Base-by-base conservation (phyloP, 2,888 invertebrate species). In the Danaus chrysippus region DNA sequence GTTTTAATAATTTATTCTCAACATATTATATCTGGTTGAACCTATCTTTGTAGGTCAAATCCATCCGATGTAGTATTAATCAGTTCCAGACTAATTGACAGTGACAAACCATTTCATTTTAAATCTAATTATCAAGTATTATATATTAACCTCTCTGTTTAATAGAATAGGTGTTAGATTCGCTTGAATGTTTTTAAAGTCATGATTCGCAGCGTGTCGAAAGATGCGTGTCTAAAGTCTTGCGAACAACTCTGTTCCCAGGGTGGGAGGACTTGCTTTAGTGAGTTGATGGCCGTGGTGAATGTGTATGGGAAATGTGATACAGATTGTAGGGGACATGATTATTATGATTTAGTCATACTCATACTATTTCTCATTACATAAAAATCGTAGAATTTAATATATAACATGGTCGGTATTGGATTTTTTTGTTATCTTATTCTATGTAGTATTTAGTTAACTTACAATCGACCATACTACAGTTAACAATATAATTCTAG, bases 191-290 rank as follows among this genome's bases (percentile, higher is more conserved):
- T 60, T 59, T 62, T 42, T 54, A 23, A 19, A 13, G 13, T 53
- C 46, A 62, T 56, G 46, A 23, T 54, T 66, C 63, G 60, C 63
- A 74, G 83, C 82, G 81, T 77, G 68, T 69, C 84, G 67, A 78
- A 83, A 70, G 61, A 55, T 23, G 75, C 82, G 73, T 82, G 68
- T 65, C 86, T 61, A 82, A 86, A 75, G 63, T 66, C 78, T 78
- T 86, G 88, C 80, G 87, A 87, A 86, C 78, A 59, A 60, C 65
- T 65, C 63, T 65, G 79, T 90, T 90, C 90, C 85, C 90, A 89
- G 75, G 68, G 71, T 68, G 74, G 69, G 71, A 69, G 71, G 73
- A 69, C 69, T 71, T 65, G 65, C 65, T 58, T 73, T 81, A 75
- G 67, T 84, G 81, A 70, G 44, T 68, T 65, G 76, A 68, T 52